These are phyloP conservation scores for Apomyelois bistriatella DNA, from an alignment of 2,888 invertebrate genomes.

Conservation along the genomic window DNA sequence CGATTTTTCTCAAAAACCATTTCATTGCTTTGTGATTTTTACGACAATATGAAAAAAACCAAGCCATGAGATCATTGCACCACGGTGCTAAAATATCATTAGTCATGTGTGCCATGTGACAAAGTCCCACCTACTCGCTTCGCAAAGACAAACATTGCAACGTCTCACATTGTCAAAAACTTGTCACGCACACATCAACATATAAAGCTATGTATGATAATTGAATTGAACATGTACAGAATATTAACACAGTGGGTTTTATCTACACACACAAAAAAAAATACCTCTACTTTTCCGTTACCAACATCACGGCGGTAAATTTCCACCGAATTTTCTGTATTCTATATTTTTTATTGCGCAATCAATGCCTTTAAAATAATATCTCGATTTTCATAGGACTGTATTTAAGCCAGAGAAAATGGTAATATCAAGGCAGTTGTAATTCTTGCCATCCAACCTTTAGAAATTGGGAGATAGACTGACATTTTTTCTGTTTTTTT, in stretches of 20 bases:
- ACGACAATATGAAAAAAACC: conserved; percentile 12
- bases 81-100: conserved; percentile 43
- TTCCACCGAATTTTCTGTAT: neutral
- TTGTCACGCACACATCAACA: conserved; percentile 24
- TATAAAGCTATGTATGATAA: conserved; percentile 1
- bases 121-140: conserved; percentile 44
- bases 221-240: conserved; percentile 16
- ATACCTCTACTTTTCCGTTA: neutral
- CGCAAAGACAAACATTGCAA: conserved; percentile 40
- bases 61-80: conserved; percentile 48
- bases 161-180: conserved; percentile 36
- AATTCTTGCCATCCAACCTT: too few relatives aligned
- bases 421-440: too few relatives aligned
- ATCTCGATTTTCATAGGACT: too few relatives aligned
- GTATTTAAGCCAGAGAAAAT: too few relatives aligned
- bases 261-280: conserved; percentile 5
- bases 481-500: too few relatives aligned
- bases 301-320: neutral
- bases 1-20: neutral
- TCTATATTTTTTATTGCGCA: neutral
- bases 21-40: neutral
- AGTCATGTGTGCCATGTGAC: conserved; percentile 39
- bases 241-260: conserved; percentile 11
- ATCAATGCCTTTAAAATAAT: neutral
- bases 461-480: too few relatives aligned